A percentile compares a stretch with the other conserved stretches of the same genome.
These are phyloP conservation scores for Anomalospiza imberbis DNA, from an alignment of 2,797 vertebrate genomes.

Conservation along the genomic window DNA sequence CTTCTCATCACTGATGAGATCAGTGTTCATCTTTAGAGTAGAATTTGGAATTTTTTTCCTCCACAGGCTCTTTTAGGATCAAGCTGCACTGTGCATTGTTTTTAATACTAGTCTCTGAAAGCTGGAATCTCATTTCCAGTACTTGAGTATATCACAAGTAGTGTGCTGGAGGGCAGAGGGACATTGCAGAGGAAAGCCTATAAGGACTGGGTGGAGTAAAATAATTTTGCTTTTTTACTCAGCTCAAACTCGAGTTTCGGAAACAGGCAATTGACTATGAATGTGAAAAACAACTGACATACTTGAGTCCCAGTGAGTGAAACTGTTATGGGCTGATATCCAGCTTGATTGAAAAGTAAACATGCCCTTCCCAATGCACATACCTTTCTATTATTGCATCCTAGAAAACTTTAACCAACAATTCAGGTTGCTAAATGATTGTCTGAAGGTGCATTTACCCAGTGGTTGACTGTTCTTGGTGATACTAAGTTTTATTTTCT, in stretches of 20 bases:
- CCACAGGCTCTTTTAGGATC: neutral
- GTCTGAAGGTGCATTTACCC: neutral
- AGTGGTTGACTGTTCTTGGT: neutral
- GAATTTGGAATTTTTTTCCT: rapidly evolving
- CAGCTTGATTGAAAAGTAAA: neutral
- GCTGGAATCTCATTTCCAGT: neutral
- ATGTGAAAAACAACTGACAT: neutral
- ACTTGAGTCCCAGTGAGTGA: neutral
- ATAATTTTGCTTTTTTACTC: neutral
- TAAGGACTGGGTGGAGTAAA: neutral
- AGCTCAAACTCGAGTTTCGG: neutral
- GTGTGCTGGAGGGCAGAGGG: neutral
- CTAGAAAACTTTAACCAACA: conserved; percentile 25
- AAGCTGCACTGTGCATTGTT: neutral
- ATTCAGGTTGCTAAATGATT: neutral
- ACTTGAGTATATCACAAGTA: neutral
- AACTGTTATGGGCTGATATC: neutral
- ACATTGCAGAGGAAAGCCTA: neutral
- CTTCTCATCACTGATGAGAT: neutral
- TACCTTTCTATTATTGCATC: conserved; percentile 28
- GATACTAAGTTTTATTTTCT: conserved; percentile 9
- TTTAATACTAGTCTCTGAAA: neutral
- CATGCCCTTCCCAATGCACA: neutral
- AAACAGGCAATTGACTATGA: neutral
- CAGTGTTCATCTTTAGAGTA: neutral